Evolutionary conservation across 2,888 invertebrate genomes (phyloP).

Genomic region (Apamea monoglypha): DNA sequence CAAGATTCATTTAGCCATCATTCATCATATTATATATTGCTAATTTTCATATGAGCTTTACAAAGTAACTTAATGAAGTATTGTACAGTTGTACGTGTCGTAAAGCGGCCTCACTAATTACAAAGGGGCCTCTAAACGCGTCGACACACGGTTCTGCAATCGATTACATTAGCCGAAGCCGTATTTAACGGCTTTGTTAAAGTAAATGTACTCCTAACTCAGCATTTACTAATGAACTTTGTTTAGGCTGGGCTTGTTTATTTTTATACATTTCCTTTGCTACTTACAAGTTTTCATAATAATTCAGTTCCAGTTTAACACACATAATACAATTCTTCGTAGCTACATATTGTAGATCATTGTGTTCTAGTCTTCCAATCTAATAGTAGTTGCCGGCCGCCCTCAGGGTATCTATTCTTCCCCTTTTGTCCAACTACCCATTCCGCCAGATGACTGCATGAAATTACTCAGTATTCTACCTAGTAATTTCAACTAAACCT

Average conservation of each 20-base stretch:
- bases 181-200: conserved; percentile 48
- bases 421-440: not conserved
- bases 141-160: conserved; percentile 47
- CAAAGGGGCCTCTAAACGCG: conserved; percentile 34
- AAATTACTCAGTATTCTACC: not conserved
- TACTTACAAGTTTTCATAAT: not conserved
- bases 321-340: not conserved
- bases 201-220: conserved; percentile 38
- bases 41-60: conserved; percentile 9
- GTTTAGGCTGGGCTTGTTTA: conserved; percentile 16
- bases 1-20: not conserved
- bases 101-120: conserved; percentile 45
- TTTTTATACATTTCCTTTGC: conserved; percentile 12
- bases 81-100: conserved; percentile 23
- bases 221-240: conserved; percentile 37
- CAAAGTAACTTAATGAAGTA: conserved; percentile 22
- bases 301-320: not conserved
- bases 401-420: not conserved
- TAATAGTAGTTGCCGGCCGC: not conserved
- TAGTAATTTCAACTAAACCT: not conserved
- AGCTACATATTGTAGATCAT: not conserved
- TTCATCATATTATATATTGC: not conserved
- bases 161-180: conserved; percentile 53
- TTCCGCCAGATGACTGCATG: not conserved
- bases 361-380: not conserved